phyloP scores from a whole-genome alignment of 2,797 vertebrate species.

The Pteronotus mesoamericanus region DNA sequence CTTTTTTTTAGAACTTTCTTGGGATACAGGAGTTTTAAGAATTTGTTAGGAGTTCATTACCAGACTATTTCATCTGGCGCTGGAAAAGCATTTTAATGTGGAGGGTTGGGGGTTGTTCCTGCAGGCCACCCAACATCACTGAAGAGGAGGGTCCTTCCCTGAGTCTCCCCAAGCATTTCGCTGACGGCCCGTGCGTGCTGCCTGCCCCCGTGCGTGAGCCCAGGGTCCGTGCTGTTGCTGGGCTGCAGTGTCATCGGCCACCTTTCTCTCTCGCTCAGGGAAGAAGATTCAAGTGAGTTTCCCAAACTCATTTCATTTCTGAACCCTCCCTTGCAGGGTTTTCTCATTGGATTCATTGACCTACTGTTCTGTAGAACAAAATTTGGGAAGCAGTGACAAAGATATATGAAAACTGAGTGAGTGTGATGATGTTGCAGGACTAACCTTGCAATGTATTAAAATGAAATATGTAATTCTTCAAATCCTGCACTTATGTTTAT shows the following conservation, averaged over 20 bases:
- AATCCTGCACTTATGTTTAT: background rate
- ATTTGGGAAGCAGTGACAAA: background rate
- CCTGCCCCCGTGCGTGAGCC: background rate
- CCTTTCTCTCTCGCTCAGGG: background rate
- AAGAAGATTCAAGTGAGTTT: background rate
- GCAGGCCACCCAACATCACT: background rate
- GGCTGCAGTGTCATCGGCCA: no score
- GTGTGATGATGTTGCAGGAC: background rate
- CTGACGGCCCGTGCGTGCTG: fast-evolving
- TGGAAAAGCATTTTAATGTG: background rate
- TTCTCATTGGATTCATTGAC: background rate
- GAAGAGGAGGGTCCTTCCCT: background rate
- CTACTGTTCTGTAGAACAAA: background rate
- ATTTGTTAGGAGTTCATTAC: background rate
- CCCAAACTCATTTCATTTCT: background rate
- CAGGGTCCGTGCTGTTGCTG: background rate
- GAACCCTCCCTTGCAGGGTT: background rate
- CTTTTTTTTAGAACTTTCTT: background rate
- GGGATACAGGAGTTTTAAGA: background rate
- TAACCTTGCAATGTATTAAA: background rate
- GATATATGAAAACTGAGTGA: background rate
- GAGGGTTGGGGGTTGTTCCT: background rate
- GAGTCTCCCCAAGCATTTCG: background rate
- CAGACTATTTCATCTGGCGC: background rate
- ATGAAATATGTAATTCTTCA: background rate